Conservation (phyloP, 2,113 vertebrate species). For the Perca flavescens region DNA sequence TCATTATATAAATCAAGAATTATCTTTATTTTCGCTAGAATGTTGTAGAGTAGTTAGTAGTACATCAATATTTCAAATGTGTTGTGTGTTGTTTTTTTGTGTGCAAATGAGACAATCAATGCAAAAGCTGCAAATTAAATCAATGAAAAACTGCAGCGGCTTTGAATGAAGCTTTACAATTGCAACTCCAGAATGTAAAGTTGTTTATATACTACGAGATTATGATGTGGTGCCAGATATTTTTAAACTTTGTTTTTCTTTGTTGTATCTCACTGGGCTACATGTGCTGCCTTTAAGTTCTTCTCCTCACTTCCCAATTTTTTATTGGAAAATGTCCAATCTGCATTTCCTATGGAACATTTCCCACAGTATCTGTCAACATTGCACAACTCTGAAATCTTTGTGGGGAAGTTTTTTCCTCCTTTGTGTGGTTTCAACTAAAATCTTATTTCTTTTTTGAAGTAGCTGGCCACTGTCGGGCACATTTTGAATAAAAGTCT, state of each 20-base stretch:
- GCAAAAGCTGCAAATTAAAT: slow-evolving; percentile 57
- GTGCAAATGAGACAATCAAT: slow-evolving; percentile 48
- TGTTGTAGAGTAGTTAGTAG: slow-evolving; percentile 36
- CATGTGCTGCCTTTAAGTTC: slow-evolving; percentile 12
- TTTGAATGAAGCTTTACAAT: slow-evolving; percentile 52
- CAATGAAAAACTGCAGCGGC: slow-evolving; percentile 4
- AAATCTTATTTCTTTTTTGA: background rate
- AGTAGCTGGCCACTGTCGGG: background rate
- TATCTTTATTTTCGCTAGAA: slow-evolving; percentile 71
- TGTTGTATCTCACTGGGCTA: background rate
- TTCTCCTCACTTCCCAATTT: slow-evolving; percentile 61
- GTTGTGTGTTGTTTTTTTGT: slow-evolving; percentile 28
- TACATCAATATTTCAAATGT: slow-evolving; percentile 39
- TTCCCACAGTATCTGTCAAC: slow-evolving; percentile 53
- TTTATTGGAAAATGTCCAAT: slow-evolving; percentile 39
- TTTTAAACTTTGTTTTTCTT: background rate
- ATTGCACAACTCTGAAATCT: slow-evolving; percentile 51
- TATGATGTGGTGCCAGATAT: background rate
- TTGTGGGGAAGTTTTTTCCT: slow-evolving; percentile 43
- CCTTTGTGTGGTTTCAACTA: background rate
- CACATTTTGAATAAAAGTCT: background rate
- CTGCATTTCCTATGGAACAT: slow-evolving; percentile 54
- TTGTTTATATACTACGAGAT: background rate
- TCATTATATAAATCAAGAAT: slow-evolving; percentile 65
- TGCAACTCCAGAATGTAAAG: background rate